Conservation (phyloP, 2,113 vertebrate species). For the Rhea americana region DNA sequence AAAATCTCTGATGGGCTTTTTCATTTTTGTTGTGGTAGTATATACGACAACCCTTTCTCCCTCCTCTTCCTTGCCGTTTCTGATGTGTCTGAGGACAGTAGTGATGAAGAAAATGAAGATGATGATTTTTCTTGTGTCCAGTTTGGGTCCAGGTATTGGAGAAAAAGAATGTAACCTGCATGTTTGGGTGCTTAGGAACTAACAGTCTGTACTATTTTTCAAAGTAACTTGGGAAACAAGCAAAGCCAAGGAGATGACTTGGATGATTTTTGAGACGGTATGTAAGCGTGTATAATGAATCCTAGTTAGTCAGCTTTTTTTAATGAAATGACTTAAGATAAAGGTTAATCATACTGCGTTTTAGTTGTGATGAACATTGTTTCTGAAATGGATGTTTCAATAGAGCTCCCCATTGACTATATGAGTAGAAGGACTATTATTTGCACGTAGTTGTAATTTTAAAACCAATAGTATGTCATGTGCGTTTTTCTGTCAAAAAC, state of each 20-base stretch:
- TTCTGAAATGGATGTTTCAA: background rate
- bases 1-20: conserved; percentile 65
- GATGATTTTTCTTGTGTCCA: conserved; percentile 96
- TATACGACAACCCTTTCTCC: conserved; percentile 88
- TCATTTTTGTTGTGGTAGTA: conserved; percentile 78
- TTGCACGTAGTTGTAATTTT: background rate
- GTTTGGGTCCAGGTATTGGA: conserved; percentile 97
- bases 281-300: background rate
- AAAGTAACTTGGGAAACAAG: background rate
- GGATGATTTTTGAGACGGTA: background rate
- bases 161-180: conserved; percentile 70
- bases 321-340: background rate
- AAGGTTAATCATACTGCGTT: background rate
- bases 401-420: background rate
- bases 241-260: background rate
- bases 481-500: background rate
- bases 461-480: background rate
- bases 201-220: conserved; percentile 52
- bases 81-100: conserved; percentile 94
- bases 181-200: conserved; percentile 72
- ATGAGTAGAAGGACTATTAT: background rate
- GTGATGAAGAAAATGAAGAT: conserved; percentile 85
- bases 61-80: conserved; percentile 91
- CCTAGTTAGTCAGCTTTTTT: background rate
- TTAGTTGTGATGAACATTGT: background rate